Percentiles rank a stretch among this genome's conserved stretches.
phyloP scores from a whole-genome alignment of 2,113 vertebrate species.

The Tor tambroides region DNA sequence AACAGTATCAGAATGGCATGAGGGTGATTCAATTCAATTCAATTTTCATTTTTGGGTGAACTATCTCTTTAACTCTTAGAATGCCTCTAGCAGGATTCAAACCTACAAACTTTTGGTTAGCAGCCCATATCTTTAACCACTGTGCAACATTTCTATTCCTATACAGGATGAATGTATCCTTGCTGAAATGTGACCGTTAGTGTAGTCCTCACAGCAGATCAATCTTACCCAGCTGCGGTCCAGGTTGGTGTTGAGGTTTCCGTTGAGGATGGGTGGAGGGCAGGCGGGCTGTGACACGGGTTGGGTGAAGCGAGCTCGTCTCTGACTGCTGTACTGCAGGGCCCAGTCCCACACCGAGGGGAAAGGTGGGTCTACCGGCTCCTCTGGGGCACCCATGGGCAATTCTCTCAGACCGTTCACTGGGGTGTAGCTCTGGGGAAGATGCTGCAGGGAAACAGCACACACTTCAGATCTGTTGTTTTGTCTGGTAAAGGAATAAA shows the following conservation, averaged over 20 bases:
- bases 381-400: constrained; percentile 60
- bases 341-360: constrained; percentile 87
- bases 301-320: constrained; percentile 79
- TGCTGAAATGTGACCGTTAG: neutral
- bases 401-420: constrained; percentile 77
- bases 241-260: constrained; percentile 69
- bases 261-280: constrained; percentile 66
- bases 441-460: constrained; percentile 66
- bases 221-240: constrained; percentile 73
- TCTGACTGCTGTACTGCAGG: constrained; percentile 80
- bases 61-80: no score
- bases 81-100: no score
- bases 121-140: no score
- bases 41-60: no score
- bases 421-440: constrained; percentile 81
- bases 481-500: neutral
- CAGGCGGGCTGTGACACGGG: constrained; percentile 62
- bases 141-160: no score
- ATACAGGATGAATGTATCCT: neutral
- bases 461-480: neutral
- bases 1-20: no score
- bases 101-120: no score
- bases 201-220: neutral
- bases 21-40: no score
- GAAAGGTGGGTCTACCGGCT: constrained; percentile 63